Evolutionary conservation across 2,888 invertebrate species (phyloP).

Genomic region (Hydriomena furcata): DNA sequence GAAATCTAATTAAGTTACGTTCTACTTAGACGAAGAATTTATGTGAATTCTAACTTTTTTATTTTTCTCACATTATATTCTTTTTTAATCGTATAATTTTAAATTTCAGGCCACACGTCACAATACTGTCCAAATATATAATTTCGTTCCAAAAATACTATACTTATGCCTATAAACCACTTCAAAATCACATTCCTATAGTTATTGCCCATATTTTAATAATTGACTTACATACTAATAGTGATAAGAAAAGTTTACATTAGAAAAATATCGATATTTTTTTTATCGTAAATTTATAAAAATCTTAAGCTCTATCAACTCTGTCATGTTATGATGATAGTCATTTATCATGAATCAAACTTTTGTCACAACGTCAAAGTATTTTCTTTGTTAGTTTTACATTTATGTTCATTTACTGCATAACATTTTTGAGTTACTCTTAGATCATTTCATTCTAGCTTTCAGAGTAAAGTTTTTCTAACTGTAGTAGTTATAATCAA

Average conservation of each 20-base stretch:
- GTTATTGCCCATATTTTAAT: constrained; percentile 63
- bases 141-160: constrained; percentile 28
- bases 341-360: background rate
- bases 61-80: constrained; percentile 11
- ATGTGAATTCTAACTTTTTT: constrained; percentile 17
- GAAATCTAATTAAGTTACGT: background rate
- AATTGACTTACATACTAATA: constrained; percentile 59
- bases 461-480: no score
- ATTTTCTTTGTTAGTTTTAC: no score
- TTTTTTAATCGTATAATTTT: constrained; percentile 22
- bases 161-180: constrained; percentile 17
- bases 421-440: no score
- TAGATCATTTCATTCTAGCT: no score
- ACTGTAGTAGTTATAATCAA: no score
- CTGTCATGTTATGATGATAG: constrained; percentile 26
- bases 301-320: constrained; percentile 29
- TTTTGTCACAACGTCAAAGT: no score
- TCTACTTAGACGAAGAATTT: background rate
- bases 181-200: constrained; percentile 59
- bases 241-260: constrained; percentile 15
- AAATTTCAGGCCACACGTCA: constrained; percentile 43
- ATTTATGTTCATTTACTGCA: no score
- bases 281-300: constrained; percentile 18
- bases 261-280: constrained; percentile 28
- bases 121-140: constrained; percentile 35